Conservation (phyloP, 1,140 invertebrate genomes). For the Platorchestia sp. region DNA sequence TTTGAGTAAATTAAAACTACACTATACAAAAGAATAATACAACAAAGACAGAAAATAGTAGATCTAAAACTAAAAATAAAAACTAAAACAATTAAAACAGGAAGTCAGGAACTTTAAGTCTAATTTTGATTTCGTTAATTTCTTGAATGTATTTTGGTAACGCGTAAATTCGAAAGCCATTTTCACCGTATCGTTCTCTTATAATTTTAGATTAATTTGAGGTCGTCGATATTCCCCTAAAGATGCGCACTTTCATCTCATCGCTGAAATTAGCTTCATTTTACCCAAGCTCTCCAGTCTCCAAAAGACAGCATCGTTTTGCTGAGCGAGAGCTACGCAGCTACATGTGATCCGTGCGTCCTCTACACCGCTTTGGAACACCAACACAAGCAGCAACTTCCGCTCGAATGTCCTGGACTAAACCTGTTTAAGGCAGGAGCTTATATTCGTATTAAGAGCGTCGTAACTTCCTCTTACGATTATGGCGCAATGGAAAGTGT, state of each 20-base stretch:
- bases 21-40: too few species aligned
- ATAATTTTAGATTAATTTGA: too few species aligned
- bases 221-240: background rate
- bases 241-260: background rate
- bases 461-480: background rate
- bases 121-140: too few species aligned
- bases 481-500: background rate
- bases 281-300: background rate
- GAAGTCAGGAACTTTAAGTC: too few species aligned
- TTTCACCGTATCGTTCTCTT: too few species aligned
- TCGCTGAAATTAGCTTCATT: background rate
- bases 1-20: too few species aligned
- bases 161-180: too few species aligned
- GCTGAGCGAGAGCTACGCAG: background rate
- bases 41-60: too few species aligned
- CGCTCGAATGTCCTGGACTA: background rate
- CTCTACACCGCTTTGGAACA: background rate
- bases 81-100: too few species aligned
- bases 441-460: conserved; percentile 1
- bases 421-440: background rate
- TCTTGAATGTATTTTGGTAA: too few species aligned
- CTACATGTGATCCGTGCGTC: background rate
- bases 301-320: background rate
- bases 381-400: background rate
- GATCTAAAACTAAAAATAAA: too few species aligned